Percentiles rank a stretch among this genome's conserved stretches.
Conservation (phyloP, 2,113 vertebrate genomes). For the Sinocyclocheilus anshuiensis region DNA sequence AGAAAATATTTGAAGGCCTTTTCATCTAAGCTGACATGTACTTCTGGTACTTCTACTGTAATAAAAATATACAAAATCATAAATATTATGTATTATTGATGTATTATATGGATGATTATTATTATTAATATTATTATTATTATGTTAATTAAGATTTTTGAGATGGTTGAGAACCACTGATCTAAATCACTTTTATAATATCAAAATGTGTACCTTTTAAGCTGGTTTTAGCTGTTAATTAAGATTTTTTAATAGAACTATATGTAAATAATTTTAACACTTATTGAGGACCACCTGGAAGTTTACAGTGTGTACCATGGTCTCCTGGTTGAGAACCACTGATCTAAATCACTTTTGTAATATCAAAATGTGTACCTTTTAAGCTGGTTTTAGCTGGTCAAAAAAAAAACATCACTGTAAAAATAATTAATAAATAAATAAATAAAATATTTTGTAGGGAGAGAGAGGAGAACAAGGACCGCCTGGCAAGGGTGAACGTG, state of each 20-base stretch:
- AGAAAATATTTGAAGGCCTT: neutral
- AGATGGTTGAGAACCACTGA: neutral
- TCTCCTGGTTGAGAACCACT: neutral
- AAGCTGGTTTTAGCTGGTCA: neutral
- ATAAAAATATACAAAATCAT: neutral
- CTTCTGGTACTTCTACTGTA: neutral
- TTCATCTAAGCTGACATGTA: neutral
- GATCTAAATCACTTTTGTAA: too few species aligned
- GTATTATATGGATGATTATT: neutral
- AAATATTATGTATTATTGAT: neutral
- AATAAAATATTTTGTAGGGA: slow-evolving; percentile 74
- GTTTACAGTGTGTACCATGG: neutral
- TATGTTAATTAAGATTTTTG: neutral
- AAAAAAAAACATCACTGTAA: neutral
- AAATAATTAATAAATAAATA: too few species aligned
- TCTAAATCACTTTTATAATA: too few species aligned
- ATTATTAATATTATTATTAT: neutral
- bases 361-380: neutral
- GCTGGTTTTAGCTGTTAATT: neutral
- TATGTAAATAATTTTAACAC: neutral
- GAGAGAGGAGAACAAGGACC: slow-evolving; percentile 89
- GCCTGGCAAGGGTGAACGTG: slow-evolving; percentile 88
- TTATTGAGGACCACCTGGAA: neutral
- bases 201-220: neutral
- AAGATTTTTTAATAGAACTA: neutral